A percentile compares a stretch with the other conserved stretches of the same genome.
Conservation (phyloP, 2,888 invertebrate genomes). For the Harmothoe impar region DNA sequence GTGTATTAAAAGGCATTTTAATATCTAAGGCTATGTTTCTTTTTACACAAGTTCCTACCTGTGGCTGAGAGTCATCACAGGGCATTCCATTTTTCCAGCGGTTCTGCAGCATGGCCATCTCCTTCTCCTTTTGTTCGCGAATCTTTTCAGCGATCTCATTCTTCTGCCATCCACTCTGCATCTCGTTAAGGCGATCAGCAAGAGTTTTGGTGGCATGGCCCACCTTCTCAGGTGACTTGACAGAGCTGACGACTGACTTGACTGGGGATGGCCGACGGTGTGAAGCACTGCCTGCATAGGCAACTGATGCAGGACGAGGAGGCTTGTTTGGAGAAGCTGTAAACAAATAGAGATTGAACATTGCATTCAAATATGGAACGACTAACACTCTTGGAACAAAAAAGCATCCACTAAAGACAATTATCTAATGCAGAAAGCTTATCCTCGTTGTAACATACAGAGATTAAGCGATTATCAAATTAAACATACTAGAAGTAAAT, state of each 20-base stretch:
- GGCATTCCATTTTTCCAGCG: slow-evolving; percentile 74
- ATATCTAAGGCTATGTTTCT: too few relatives aligned
- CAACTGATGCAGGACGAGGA: slow-evolving; percentile 19
- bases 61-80: not conserved
- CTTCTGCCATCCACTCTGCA: slow-evolving; percentile 75
- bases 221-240: slow-evolving; percentile 69
- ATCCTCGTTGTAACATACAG: too few relatives aligned
- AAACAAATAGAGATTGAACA: too few relatives aligned
- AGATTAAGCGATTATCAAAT: too few relatives aligned
- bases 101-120: slow-evolving; percentile 80
- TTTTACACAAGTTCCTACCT: too few relatives aligned
- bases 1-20: too few relatives aligned
- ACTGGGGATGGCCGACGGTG: slow-evolving; percentile 4
- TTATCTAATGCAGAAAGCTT: too few relatives aligned
- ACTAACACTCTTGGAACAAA: too few relatives aligned
- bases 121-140: slow-evolving; percentile 80
- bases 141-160: slow-evolving; percentile 79
- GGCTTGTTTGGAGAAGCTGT: slow-evolving; percentile 22
- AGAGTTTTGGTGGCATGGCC: slow-evolving; percentile 80
- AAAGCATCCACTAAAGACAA: too few relatives aligned
- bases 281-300: not conserved
- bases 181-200: slow-evolving; percentile 79
- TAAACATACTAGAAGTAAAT: too few relatives aligned
- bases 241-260: slow-evolving; percentile 8
- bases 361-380: too few relatives aligned